Evolutionary conservation across 2,888 invertebrate genomes (phyloP).

Genomic region (Chrysolina americana): DNA sequence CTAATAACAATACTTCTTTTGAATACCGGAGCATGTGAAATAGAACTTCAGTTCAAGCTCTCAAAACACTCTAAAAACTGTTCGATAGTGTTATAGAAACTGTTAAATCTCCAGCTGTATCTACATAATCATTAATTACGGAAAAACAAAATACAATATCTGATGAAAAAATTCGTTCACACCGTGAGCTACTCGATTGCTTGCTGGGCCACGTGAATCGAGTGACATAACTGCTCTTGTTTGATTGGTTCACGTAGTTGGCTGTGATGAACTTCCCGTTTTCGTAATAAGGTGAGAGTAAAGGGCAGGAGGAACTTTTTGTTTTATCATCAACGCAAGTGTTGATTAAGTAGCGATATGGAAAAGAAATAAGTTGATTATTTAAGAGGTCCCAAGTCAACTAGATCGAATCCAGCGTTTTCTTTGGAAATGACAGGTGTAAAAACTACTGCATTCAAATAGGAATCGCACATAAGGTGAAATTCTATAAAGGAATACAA

Average conservation of each 20-base stretch:
- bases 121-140: conserved; percentile 21
- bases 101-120: too few relatives aligned
- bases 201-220: conserved; percentile 12
- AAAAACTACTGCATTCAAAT: too few relatives aligned
- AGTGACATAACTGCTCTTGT: conserved; percentile 5
- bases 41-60: too few relatives aligned
- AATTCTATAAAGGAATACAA: too few relatives aligned
- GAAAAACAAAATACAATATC: conserved; percentile 17
- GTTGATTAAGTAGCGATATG: background rate
- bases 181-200: conserved; percentile 1
- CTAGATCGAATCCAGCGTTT: too few relatives aligned
- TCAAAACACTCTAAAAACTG: too few relatives aligned
- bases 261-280: conserved; percentile 4
- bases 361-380: background rate
- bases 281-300: background rate
- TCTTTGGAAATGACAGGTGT: too few relatives aligned
- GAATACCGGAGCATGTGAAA: too few relatives aligned
- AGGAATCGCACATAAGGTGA: too few relatives aligned
- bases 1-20: too few relatives aligned
- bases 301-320: background rate
- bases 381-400: too few relatives aligned
- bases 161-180: conserved; percentile 17
- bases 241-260: conserved; percentile 6
- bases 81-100: too few relatives aligned
- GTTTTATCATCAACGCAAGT: background rate